Conservation (phyloP, 2,113 vertebrate genomes). For the Percina caprodes region DNA sequence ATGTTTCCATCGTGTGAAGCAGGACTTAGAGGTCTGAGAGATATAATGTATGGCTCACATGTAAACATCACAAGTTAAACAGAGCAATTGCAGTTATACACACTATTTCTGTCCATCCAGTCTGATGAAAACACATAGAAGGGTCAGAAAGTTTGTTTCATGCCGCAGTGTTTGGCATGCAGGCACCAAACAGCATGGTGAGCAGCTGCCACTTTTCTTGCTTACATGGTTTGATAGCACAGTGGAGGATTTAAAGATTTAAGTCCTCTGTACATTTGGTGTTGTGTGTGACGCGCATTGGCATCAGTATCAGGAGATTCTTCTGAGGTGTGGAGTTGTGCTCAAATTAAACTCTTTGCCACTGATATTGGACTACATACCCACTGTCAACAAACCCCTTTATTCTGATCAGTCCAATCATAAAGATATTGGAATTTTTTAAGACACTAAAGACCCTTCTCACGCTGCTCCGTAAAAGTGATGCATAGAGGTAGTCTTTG, state of each 20-base stretch:
- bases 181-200: constrained; percentile 41
- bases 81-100: background rate
- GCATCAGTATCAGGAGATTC: constrained; percentile 24
- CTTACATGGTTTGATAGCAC: constrained; percentile 53
- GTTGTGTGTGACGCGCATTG: constrained; percentile 22
- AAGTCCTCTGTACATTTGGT: constrained; percentile 51
- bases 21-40: background rate
- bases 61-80: constrained; percentile 20
- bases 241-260: constrained; percentile 65
- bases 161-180: constrained; percentile 16
- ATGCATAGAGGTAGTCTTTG: constrained; percentile 29
- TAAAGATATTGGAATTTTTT: background rate
- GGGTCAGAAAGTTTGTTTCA: background rate
- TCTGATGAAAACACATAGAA: constrained; percentile 10
- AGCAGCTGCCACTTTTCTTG: constrained; percentile 61
- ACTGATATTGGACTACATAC: background rate
- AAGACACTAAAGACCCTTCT: background rate
- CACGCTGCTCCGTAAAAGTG: no score
- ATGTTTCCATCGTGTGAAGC: background rate
- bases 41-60: background rate
- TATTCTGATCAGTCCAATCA: background rate
- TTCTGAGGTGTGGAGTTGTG: constrained; percentile 14
- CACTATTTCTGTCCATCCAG: background rate
- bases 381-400: background rate
- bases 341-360: background rate